These are phyloP conservation scores for Cancer borealis DNA, from an alignment of 2,888 invertebrate species.

Conservation along the genomic window DNA sequence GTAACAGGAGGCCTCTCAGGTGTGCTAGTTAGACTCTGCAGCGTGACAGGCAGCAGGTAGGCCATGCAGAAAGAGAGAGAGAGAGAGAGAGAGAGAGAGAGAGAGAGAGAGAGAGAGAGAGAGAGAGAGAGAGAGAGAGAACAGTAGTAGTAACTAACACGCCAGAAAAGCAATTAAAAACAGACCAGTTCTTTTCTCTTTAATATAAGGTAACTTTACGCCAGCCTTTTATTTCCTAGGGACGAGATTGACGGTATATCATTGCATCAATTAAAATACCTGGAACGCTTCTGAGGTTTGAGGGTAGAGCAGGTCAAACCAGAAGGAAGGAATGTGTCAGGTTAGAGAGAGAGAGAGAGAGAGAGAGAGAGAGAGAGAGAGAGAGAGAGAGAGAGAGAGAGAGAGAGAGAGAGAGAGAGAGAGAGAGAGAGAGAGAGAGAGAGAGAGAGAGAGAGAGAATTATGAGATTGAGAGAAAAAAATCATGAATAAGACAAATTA, in stretches of 20 bases:
- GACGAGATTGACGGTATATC: neutral
- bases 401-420: neutral
- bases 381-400: neutral
- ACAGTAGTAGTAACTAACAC: neutral
- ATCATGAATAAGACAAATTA: neutral
- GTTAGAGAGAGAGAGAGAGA: slow-evolving; percentile 17
- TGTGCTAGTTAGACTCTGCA: neutral
- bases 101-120: slow-evolving; percentile 40
- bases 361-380: slow-evolving; percentile 28
- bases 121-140: neutral
- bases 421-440: neutral
- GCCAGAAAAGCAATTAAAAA: neutral
- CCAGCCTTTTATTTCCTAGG: neutral
- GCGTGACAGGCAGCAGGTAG: neutral
- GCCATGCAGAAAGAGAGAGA: neutral
- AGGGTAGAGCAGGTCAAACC: neutral
- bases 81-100: slow-evolving; percentile 40
- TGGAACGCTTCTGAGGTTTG: neutral
- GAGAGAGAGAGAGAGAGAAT: neutral
- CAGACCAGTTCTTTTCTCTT: neutral
- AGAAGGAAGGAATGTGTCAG: neutral
- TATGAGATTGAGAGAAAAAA: neutral
- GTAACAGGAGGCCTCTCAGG: neutral
- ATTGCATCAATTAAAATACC: neutral
- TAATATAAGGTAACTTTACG: neutral